Conservation (phyloP, 2,113 vertebrate genomes). For the Pangasianodon gigas region DNA sequence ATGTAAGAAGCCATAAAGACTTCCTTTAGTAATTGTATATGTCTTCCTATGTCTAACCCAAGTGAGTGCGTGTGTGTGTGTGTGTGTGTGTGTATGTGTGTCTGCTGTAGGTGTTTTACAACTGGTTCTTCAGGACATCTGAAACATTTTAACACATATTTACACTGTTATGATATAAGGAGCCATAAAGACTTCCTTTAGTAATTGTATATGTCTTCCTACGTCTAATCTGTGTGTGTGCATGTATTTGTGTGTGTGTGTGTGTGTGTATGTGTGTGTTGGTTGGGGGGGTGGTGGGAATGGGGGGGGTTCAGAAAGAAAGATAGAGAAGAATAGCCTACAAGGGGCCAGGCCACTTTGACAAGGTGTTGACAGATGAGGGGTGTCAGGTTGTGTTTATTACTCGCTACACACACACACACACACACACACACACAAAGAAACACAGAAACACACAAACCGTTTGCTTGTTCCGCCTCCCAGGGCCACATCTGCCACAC, state of each 20-base stretch:
- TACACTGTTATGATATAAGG: not conserved
- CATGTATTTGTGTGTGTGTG: not conserved
- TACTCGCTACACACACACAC: constrained; percentile 22
- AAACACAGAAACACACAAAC: not conserved
- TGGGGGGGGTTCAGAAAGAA: not conserved
- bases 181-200: not conserved
- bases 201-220: not conserved
- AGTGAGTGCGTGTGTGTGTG: not conserved
- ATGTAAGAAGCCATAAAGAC: not conserved
- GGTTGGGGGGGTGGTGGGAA: not conserved
- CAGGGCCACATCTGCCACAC: constrained; percentile 42
- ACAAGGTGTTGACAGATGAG: constrained; percentile 33
- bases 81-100: not conserved
- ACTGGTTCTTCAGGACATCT: not conserved
- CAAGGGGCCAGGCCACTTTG: not conserved
- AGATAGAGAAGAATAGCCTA: constrained; percentile 13
- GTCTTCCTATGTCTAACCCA: not conserved
- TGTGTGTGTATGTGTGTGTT: constrained; percentile 21
- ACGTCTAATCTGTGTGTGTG: not conserved
- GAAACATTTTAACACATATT: not conserved
- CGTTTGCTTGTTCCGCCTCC: constrained; percentile 12
- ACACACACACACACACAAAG: constrained; percentile 23
- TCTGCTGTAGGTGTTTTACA: not conserved
- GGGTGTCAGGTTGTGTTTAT: constrained; percentile 20
- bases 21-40: not conserved